A percentile compares a stretch with the other conserved stretches of the same genome.
phyloP scores from a whole-genome alignment of 2,797 vertebrate genomes.

The Mormyrus hasselquistii region DNA sequence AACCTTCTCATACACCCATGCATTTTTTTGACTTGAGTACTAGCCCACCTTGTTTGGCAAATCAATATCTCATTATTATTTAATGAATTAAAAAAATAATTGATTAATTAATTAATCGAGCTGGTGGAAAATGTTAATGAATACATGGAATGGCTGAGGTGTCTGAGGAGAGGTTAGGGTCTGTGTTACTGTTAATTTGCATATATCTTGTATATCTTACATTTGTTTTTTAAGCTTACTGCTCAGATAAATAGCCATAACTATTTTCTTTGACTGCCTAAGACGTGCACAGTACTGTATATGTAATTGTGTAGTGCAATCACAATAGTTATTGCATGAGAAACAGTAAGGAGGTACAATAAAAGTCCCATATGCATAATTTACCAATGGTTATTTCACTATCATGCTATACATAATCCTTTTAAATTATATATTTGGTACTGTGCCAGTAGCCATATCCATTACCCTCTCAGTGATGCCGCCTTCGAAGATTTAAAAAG shows the following conservation, averaged over 20 bases:
- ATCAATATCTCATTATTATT: background rate
- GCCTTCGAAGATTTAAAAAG: background rate
- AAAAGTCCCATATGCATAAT: slow-evolving; percentile 9
- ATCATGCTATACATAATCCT: background rate
- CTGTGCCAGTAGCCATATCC: background rate
- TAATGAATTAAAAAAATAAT: background rate
- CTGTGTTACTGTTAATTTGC: background rate
- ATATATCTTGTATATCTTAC: background rate
- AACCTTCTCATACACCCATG: background rate
- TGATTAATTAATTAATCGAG: background rate
- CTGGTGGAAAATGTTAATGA: background rate
- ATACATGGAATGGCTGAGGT: background rate
- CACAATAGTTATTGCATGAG: background rate
- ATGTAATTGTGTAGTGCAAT: background rate
- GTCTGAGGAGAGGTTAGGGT: background rate
- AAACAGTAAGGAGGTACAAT: background rate
- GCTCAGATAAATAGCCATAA: background rate
- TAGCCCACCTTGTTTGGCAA: background rate
- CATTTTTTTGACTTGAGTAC: background rate
- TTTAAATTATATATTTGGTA: background rate
- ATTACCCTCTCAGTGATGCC: slow-evolving; percentile 1
- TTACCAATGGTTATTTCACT: background rate
- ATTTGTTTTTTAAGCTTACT: background rate
- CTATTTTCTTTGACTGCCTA: background rate
- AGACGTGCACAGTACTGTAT: background rate